These are phyloP conservation scores for Esox lucius DNA, from an alignment of 2,797 vertebrate genomes.

Conservation along the genomic window DNA sequence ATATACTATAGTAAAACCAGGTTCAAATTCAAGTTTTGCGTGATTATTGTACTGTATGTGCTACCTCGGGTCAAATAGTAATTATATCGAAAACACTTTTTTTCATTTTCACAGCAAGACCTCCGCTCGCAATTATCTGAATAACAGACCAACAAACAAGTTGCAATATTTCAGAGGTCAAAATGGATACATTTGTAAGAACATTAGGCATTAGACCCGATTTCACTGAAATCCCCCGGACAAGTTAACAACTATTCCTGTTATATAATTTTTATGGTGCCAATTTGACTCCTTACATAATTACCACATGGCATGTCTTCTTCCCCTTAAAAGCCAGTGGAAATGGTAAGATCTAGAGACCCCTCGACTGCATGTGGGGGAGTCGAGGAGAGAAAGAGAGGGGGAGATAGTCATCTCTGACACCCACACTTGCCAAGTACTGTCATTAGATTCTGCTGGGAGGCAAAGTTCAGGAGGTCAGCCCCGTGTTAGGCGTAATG, in stretches of 20 bases:
- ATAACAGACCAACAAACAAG: neutral
- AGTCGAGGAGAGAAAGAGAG: slow-evolving; percentile 11
- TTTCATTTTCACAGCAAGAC: neutral
- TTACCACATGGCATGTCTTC: slow-evolving; percentile 44
- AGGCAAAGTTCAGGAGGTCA: slow-evolving; percentile 60
- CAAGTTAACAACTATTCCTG: slow-evolving; percentile 42
- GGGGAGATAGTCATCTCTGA: slow-evolving; percentile 42
- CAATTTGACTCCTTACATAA: slow-evolving; percentile 54
- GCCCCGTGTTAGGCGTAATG: slow-evolving; percentile 38
- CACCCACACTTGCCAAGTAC: slow-evolving; percentile 40
- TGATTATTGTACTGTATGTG: neutral
- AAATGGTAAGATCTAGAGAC: slow-evolving; percentile 17
- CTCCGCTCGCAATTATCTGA: neutral
- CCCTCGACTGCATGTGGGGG: slow-evolving; percentile 21
- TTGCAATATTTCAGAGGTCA: neutral
- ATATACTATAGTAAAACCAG: neutral
- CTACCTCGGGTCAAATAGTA: neutral
- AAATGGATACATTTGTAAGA: neutral
- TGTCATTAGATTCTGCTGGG: slow-evolving; percentile 59
- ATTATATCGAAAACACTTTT: neutral
- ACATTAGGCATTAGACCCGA: neutral
- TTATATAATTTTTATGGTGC: slow-evolving; percentile 24
- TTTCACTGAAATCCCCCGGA: slow-evolving; percentile 38
- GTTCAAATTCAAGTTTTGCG: no score
- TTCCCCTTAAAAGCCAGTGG: slow-evolving; percentile 34